Percentiles rank a stretch among this genome's conserved stretches.
These are phyloP conservation scores for Clarias fuscus DNA, from an alignment of 2,797 vertebrate species.

Conservation along the genomic window DNA sequence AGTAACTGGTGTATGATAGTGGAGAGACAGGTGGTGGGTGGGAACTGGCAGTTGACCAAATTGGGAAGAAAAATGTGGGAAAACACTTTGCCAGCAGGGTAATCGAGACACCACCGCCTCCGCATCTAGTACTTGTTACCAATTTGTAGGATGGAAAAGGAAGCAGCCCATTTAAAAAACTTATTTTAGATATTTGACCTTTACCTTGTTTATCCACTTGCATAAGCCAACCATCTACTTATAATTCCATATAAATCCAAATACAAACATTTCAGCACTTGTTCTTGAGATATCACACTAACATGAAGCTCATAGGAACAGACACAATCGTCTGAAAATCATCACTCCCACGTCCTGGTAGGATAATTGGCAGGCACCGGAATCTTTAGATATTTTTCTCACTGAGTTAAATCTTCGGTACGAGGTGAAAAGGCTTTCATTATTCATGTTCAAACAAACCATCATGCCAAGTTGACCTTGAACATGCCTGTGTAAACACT, in stretches of 20 bases:
- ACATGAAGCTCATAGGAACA: background rate
- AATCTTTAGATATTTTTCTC: background rate
- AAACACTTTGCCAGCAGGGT: background rate
- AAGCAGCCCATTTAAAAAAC: background rate
- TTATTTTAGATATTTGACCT: background rate
- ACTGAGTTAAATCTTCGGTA: background rate
- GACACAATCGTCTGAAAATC: background rate
- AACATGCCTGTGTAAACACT: background rate
- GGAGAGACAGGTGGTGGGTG: background rate
- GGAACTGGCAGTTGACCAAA: background rate
- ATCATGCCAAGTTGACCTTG: background rate
- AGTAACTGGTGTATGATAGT: background rate
- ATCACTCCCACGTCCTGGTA: background rate
- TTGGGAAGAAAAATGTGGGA: background rate
- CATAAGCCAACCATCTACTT: background rate
- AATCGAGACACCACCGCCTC: background rate
- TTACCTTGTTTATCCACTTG: background rate
- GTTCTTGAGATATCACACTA: background rate
- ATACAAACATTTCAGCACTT: background rate
- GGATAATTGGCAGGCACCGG: too few relatives aligned
- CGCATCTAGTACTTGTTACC: background rate
- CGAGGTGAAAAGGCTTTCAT: background rate
- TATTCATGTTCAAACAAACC: constrained; percentile 3
- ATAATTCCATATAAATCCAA: background rate
- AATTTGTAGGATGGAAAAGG: background rate